phyloP scores from a whole-genome alignment of 2,113 vertebrate genomes.

The Elachura formosa region DNA sequence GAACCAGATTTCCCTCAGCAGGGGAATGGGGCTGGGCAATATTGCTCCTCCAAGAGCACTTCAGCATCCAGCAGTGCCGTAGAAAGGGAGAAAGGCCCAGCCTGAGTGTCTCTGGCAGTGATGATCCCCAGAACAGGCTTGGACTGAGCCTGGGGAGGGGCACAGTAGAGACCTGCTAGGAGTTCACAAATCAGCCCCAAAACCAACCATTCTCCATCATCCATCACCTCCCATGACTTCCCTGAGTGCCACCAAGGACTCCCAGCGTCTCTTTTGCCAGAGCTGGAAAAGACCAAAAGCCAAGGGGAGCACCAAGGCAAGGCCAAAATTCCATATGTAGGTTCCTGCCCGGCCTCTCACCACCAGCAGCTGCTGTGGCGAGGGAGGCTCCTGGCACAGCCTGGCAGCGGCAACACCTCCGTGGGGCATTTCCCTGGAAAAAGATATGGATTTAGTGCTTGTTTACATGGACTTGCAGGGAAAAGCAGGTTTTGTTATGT shows the following conservation, averaged over 20 bases:
- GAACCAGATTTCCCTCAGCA: neutral
- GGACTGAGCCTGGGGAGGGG: neutral
- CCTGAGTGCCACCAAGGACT: neutral
- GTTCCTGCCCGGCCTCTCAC: fast-evolving
- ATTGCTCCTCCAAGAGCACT: neutral
- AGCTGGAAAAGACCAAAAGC: neutral
- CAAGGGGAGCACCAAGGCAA: neutral
- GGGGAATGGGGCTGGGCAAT: neutral
- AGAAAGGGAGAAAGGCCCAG: neutral
- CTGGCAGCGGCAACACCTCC: neutral
- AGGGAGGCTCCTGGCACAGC: neutral
- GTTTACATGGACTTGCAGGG: neutral
- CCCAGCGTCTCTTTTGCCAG: neutral
- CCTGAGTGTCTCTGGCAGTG: fast-evolving
- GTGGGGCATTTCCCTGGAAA: neutral
- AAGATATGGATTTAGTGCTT: neutral
- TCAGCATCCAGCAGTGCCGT: neutral
- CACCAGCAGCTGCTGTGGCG: fast-evolving
- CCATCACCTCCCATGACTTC: neutral
- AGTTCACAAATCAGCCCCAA: neutral
- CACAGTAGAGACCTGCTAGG: neutral
- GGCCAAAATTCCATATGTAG: fast-evolving
- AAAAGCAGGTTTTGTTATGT: neutral
- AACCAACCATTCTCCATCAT: neutral
- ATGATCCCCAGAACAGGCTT: fast-evolving